Evolutionary conservation across 2,888 invertebrate genomes (phyloP).

Genomic region (Phortica magna): DNA sequence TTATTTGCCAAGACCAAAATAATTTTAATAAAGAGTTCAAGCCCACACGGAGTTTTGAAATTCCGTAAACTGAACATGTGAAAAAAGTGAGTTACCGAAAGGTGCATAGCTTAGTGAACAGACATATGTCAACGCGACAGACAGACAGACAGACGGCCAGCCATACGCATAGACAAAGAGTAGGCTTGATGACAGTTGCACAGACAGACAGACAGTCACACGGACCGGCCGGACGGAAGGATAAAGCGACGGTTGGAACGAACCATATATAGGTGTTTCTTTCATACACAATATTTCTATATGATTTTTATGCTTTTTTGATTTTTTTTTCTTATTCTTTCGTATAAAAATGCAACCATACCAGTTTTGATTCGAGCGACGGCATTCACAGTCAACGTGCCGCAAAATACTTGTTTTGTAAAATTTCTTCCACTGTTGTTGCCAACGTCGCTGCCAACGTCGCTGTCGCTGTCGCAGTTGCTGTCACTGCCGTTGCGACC

Average conservation of each 20-base stretch:
- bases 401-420: constrained; percentile 39
- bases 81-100: background rate
- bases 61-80: no score
- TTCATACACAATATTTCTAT: background rate
- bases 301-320: constrained; percentile 58
- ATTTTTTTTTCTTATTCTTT: constrained; percentile 46
- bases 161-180: constrained; percentile 45
- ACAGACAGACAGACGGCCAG: background rate
- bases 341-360: constrained; percentile 73
- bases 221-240: constrained; percentile 40
- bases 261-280: constrained; percentile 41
- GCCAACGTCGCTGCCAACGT: background rate
- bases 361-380: constrained; percentile 55
- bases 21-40: no score
- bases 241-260: constrained; percentile 37
- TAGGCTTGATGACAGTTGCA: constrained; percentile 55
- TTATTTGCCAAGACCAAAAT: no score
- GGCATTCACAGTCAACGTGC: constrained; percentile 30
- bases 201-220: constrained; percentile 52
- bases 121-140: no score
- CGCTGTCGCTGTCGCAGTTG: constrained; percentile 23
- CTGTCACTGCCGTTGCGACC: background rate
- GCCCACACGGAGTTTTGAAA: no score
- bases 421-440: constrained; percentile 15
- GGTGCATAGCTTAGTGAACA: background rate